Percentiles rank a stretch among this genome's conserved stretches.
phyloP scores from a whole-genome alignment of 1,140 invertebrate species.

The Wiebesia pumilae region DNA sequence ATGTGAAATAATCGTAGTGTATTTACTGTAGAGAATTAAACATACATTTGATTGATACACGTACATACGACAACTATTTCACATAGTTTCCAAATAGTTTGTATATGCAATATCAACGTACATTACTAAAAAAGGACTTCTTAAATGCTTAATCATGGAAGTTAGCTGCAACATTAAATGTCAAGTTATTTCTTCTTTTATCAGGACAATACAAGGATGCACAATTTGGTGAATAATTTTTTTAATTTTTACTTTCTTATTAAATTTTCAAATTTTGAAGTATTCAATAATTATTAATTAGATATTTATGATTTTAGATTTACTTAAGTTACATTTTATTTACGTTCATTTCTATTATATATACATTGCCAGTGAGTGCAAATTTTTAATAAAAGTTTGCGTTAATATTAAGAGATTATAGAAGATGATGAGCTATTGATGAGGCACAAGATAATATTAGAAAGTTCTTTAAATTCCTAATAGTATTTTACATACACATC shows the following conservation, averaged over 20 bases:
- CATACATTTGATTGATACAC: not conserved
- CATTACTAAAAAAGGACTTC: slow-evolving; percentile 39
- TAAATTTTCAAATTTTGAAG: not conserved
- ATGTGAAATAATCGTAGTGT: not conserved
- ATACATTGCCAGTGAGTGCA: slow-evolving; percentile 38
- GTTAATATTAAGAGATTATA: not conserved
- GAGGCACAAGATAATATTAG: not conserved
- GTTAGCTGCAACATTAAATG: slow-evolving; percentile 25
- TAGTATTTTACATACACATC: not conserved
- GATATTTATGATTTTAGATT: not conserved
- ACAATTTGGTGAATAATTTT: slow-evolving; percentile 34
- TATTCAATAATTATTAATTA: not conserved
- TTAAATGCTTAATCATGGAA: slow-evolving; percentile 47
- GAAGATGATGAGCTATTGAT: slow-evolving; percentile 22
- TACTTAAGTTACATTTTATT: not conserved
- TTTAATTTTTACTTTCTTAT: too few relatives aligned
- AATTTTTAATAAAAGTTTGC: slow-evolving; percentile 34
- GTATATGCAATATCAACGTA: slow-evolving; percentile 35
- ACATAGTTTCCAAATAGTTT: slow-evolving; percentile 32
- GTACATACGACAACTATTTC: slow-evolving; percentile 7
- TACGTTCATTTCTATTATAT: slow-evolving; percentile 17
- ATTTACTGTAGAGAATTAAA: not conserved
- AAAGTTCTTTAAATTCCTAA: not conserved
- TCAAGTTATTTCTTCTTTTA: slow-evolving; percentile 38
- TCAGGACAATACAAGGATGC: slow-evolving; percentile 49